Evolutionary conservation across 1,140 invertebrate genomes (phyloP), one percentile per base, ranked within the genome.

Genomic region (Papilio glaucus): DNA sequence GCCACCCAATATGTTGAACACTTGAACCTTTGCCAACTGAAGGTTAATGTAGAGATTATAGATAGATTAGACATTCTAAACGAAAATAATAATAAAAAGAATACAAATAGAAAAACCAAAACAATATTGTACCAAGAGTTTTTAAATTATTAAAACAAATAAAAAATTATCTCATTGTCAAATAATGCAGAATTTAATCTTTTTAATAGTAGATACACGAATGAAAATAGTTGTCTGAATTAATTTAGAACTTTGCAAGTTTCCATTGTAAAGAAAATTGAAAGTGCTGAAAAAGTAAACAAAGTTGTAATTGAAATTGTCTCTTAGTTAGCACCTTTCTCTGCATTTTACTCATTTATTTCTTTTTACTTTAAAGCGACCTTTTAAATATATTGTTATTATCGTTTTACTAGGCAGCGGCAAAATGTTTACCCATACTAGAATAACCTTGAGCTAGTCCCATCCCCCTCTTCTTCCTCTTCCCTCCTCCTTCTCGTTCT

Each of bases 301-400:
- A 53, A 53, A 53, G 9, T 57, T 57, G 24, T 57, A 57, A 57
- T 57, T 57, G 49, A 24, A 24, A 57, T 57, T 57, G 49, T 57
- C 49, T 57, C 49, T 57, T 57, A 24, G 18, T 57, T 57, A 12
- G 49, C 49, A 57, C 49, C 49, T 57, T 57, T 53, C 24, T 57
- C 49, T 57, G 21, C 49, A 24, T 24, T 4, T 57, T 57, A 12
- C 24, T 13, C 21, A 57, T 24, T 57, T 57, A 18, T 53, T 53
- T 24, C 49, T 57, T 26, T 57, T 26, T 24, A 57, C 21, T 57
- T 57, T 57, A 10, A 57, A 57, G 5, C 49, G 9, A 26, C 21
- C 13, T 26, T 10, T 57, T 57, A 9, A 26, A 57, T 57, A 57
- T 57, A 57, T 24, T 57, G 24, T 57, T 24, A 45, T n/a, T n/a